Percentiles rank a stretch among this genome's conserved stretches.
These are phyloP conservation scores for Callipepla californica DNA, from an alignment of 2,113 vertebrate species.

Conservation along the genomic window DNA sequence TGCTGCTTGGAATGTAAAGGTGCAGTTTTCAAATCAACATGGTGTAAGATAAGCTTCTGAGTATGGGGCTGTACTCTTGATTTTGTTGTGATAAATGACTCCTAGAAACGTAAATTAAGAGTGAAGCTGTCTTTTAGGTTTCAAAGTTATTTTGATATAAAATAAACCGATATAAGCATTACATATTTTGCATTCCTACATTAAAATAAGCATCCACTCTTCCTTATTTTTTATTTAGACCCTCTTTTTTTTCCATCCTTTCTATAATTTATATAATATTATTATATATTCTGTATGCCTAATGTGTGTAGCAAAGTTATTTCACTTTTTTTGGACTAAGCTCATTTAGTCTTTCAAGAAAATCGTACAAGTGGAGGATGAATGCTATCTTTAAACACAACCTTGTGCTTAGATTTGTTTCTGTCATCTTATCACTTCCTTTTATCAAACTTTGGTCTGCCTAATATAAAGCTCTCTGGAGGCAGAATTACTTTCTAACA, in stretches of 20 bases:
- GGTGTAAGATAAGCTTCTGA: not conserved
- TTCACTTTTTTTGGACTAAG: not conserved
- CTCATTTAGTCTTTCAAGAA: not conserved
- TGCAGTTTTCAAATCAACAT: not conserved
- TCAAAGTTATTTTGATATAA: not conserved
- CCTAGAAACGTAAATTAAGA: not conserved
- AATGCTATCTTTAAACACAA: not conserved
- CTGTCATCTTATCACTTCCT: not conserved
- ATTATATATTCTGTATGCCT: not conserved
- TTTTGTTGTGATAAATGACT: not conserved
- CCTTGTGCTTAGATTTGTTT: not conserved
- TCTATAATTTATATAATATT: not conserved
- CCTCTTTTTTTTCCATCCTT: not conserved
- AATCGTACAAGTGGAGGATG: not conserved
- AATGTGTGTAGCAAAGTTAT: not conserved
- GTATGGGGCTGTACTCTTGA: not conserved
- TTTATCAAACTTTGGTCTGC: not conserved
- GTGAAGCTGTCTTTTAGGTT: not conserved
- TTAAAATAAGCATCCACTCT: not conserved
- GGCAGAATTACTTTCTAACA: constrained; percentile 24
- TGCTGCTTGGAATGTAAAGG: not conserved
- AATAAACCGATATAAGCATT: not conserved
- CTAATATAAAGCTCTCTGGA: constrained; percentile 6
- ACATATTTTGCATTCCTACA: not conserved
- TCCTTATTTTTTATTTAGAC: not conserved